Evolutionary conservation across 2,888 invertebrate genomes (phyloP), one percentile per base, ranked within the genome.

Genomic region (Leptopilina myrica): DNA sequence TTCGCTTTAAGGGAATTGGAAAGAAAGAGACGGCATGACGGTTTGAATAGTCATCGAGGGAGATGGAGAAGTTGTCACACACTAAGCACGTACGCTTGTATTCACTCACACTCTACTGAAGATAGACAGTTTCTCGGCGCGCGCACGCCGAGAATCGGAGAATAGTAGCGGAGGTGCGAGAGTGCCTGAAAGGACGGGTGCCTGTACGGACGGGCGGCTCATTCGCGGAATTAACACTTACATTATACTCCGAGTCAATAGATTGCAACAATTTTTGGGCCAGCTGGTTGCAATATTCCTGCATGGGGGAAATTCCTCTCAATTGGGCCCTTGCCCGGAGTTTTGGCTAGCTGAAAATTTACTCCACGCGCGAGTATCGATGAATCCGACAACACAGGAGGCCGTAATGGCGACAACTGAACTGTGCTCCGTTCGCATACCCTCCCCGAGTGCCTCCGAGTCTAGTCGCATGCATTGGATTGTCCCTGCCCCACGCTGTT

Each of bases 221-320:
- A 86, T 85, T 85, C 87, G 86, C 85, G 84, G 86, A 82, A 86
- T 85, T 81, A 84, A 87, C 90, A 94, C 98, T 98, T 97, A 98
- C 98, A 98, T 98, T 98, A 95, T 98, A 97, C 94, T 97, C 97
- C 94, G 95, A 96, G 96, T 98, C 98, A 95, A 98, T 95, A 93
- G 98, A 97, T 95, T 96, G 96, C 94, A 97, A 96, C 95, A 98
- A 96, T 95, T 96, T 97, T 94, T 97, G 96, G 94, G 97, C 97
- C 94, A 98, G 95, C 94, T 98, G 97, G 94, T 95, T 95, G 89
- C 91, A 91, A 89, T 90, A 87, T 89, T 88, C 91, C 91, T 91
- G 91, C 91, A 91, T 91, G 90, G 89, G 90, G 90, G 92, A 86
- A 92, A 92, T 92, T 87, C 89, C 89, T 89, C 85, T 88, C 86